Base-by-base conservation (phyloP, 2,888 invertebrate genomes). In the Stratiomys singularior region DNA sequence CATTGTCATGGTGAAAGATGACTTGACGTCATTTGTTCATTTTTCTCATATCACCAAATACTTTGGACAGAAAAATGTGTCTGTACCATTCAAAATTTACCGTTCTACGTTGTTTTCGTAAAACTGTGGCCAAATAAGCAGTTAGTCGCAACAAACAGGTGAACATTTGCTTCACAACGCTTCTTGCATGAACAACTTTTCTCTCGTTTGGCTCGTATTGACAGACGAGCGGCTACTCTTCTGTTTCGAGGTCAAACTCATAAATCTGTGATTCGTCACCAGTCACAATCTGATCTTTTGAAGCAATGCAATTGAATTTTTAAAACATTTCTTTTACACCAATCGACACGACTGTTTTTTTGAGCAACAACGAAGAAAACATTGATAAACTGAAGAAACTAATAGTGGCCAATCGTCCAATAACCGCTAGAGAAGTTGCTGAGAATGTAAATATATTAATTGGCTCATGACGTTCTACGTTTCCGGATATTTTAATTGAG, bases 21-120 rank as follows among this genome's bases (percentile, higher is more conserved):
- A 79, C 79, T 56, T 76, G 63, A 0, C 64, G 5, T 76, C 60
- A 30, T 25, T 15, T 2, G 78, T 77, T 80, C 11, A 64, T 81
- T 80, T 81, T 80, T 47, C 78, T 71, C 18, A 81, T 81, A 81
- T 81, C 78, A 58, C 60, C 77, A 67, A 80, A 78, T 63, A 78
- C 69, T 56, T 77, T 77, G 44, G 78, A 78, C 78, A 80, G 81
- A 47, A 46, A 47, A 69, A 69, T 69, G 69, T 46, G 46, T 23
- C 25, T 47, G 69, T 69, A 47, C 47, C 58, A 81, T 78, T 81
- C 80, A 76, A 78, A 79, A 79, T 81, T 81, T 67, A 80, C 80
- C 30, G 77, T 80, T 77, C 72, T 79, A 78, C 76, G 77, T 77
- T 81, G 18, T 72, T 77, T 71, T 76, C 80, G 47, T 23, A 27